A percentile compares a stretch with the other conserved stretches of the same genome.
phyloP scores from a whole-genome alignment of 1,140 invertebrate species.

The Tetragnatha versicolor region DNA sequence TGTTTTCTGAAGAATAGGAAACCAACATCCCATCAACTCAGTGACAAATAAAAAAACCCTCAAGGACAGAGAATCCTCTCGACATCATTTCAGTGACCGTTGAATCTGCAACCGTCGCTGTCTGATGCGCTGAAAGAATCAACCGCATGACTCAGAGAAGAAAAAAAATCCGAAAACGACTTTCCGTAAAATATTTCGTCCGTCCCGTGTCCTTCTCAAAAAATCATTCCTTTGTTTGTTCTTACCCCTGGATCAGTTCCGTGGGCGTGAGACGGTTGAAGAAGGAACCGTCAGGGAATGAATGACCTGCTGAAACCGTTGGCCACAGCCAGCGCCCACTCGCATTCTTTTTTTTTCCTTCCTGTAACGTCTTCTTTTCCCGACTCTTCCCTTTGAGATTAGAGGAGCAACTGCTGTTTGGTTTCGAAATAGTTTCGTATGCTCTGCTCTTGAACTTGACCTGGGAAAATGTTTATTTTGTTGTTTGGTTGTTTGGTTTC shows the following conservation, averaged over 20 bases:
- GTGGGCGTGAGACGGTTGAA: conserved; percentile 17
- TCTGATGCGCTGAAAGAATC: neutral
- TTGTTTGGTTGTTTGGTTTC: too few species aligned
- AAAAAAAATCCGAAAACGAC: neutral
- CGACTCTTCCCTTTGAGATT: too few species aligned
- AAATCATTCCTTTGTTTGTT: neutral
- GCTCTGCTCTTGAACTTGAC: conserved; percentile 12
- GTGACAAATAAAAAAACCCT: too few species aligned
- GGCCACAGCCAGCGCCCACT: neutral
- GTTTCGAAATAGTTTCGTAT: too few species aligned
- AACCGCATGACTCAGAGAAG: neutral
- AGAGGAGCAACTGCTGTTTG: too few species aligned
- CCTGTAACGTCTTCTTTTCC: neutral
- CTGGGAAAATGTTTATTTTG: too few species aligned
- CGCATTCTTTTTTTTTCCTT: neutral
- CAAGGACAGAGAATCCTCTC: too few species aligned
- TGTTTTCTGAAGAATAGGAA: too few species aligned
- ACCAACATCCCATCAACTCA: too few species aligned
- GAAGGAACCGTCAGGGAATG: neutral
- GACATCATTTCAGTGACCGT: too few species aligned
- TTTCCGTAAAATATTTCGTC: conserved; percentile 7
- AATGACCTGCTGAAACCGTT: conserved; percentile 3
- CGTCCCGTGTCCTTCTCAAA: neutral
- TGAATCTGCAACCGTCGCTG: conserved; percentile 2
- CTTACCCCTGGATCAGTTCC: neutral